Conservation (phyloP, 2,888 invertebrate species). For the Pachycephus smyrnensis region DNA sequence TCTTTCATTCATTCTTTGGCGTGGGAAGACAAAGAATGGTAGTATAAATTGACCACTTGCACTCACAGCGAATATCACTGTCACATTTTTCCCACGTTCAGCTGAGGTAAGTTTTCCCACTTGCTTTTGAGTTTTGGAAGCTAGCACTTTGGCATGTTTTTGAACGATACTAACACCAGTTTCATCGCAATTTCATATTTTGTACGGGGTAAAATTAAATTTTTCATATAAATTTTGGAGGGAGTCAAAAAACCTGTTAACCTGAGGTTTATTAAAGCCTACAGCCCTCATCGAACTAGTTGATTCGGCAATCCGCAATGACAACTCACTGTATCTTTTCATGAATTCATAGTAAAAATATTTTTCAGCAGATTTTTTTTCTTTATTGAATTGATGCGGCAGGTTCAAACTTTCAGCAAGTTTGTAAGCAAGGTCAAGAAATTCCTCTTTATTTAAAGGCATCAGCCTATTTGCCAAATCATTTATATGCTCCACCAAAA, state of each 20-base stretch:
- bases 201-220: conserved; percentile 23
- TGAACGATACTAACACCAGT: conserved; percentile 31
- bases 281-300: conserved; percentile 18
- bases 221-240: conserved; percentile 18
- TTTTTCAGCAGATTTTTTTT: conserved; percentile 31
- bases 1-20: conserved; percentile 29
- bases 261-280: conserved; percentile 32
- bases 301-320: conserved; percentile 25
- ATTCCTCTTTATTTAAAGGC: conserved; percentile 24
- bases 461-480: conserved; percentile 22
- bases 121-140: conserved; percentile 31
- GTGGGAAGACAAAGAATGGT: conserved; percentile 35
- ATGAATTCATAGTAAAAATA: conserved; percentile 32
- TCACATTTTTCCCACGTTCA: conserved; percentile 36
- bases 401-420: conserved; percentile 29
- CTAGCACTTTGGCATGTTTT: conserved; percentile 26
- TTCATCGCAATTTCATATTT: conserved; percentile 34
- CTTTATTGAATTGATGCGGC: conserved; percentile 31
- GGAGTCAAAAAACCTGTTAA: conserved; percentile 25
- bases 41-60: conserved; percentile 28
- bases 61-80: conserved; percentile 32
- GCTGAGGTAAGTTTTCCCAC: conserved; percentile 37
- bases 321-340: conserved; percentile 24
- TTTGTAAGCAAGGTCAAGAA: conserved; percentile 28
- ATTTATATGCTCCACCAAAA: conserved; percentile 3